Conservation (phyloP, 2,113 vertebrate species). For the Chamaetylas fuelleborni region DNA sequence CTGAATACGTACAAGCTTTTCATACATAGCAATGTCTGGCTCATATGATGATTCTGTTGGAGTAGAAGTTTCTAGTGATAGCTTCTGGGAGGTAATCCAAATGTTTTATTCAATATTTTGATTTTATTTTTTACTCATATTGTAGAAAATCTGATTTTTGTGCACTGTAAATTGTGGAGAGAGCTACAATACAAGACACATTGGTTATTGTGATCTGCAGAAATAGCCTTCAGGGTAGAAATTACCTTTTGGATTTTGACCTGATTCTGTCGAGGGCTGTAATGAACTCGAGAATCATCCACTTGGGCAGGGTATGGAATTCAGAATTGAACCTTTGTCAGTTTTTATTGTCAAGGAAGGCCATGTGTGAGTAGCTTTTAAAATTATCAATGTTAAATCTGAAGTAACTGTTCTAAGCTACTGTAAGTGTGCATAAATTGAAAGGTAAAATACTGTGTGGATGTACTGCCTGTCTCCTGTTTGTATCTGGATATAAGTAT, state of each 20-base stretch:
- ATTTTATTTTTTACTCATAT: background rate
- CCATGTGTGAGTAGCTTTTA: background rate
- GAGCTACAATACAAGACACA: background rate
- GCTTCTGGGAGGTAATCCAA: constrained; percentile 95
- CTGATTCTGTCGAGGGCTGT: background rate
- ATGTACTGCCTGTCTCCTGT: background rate
- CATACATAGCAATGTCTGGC: constrained; percentile 84
- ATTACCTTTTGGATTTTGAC: background rate
- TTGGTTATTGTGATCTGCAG: background rate
- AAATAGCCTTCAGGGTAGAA: background rate
- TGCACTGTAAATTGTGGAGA: background rate
- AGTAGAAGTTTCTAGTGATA: constrained; percentile 93
- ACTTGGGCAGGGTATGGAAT: background rate
- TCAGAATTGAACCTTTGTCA: background rate
- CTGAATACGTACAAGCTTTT: background rate
- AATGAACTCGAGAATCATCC: background rate
- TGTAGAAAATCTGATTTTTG: background rate
- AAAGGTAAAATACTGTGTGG: background rate
- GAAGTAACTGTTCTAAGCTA: background rate
- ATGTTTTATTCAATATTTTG: background rate
- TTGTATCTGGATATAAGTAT: background rate
- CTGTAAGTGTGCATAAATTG: background rate
- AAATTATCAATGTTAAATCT: background rate
- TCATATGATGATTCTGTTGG: constrained; percentile 86
- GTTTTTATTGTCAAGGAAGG: background rate